Conservation (phyloP, 2,888 invertebrate genomes). For the Nymphalis urticae region DNA sequence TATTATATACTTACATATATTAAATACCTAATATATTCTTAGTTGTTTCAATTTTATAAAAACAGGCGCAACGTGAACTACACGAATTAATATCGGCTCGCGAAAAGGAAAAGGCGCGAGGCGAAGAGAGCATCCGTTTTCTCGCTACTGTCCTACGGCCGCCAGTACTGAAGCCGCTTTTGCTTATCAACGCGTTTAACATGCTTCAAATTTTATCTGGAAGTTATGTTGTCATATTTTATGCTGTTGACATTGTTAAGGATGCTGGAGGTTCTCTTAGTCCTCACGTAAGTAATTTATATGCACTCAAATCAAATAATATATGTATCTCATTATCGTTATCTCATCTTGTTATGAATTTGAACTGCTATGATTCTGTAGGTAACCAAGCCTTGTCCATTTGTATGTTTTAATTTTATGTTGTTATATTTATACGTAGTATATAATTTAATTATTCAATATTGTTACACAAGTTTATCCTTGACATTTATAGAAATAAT, state of each 20-base stretch:
- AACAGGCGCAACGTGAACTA: constrained; percentile 83
- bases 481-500: background rate
- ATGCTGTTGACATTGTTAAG: constrained; percentile 87
- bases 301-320: background rate
- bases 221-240: constrained; percentile 89
- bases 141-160: constrained; percentile 78
- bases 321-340: too few relatives aligned
- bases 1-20: too few relatives aligned
- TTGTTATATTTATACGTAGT: too few relatives aligned
- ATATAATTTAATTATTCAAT: too few relatives aligned
- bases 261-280: constrained; percentile 77
- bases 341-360: too few relatives aligned
- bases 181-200: constrained; percentile 88
- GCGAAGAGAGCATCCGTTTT: constrained; percentile 75
- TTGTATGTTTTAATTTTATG: too few relatives aligned
- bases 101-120: constrained; percentile 79
- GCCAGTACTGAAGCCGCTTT: constrained; percentile 86
- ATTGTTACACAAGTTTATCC: background rate
- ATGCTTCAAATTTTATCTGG: constrained; percentile 88
- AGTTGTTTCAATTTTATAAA: background rate
- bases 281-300: constrained; percentile 58
- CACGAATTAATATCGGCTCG: constrained; percentile 83
- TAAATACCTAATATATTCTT: too few relatives aligned
- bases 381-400: too few relatives aligned
- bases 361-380: too few relatives aligned